phyloP scores from a whole-genome alignment of 2,888 invertebrate species.

The Cephus sareptanus region DNA sequence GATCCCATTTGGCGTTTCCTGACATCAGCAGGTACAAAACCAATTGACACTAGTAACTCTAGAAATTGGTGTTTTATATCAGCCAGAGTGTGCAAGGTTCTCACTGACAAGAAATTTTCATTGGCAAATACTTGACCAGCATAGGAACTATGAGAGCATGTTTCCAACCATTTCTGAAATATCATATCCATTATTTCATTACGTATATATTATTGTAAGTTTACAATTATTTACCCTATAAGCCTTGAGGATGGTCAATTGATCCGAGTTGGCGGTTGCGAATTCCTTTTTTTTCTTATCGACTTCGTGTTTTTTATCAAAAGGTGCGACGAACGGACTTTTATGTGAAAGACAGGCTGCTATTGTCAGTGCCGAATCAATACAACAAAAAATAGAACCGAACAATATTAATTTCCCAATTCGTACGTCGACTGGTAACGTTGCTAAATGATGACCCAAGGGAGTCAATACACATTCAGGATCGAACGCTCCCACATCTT shows the following conservation, averaged over 20 bases:
- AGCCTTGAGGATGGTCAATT: conserved; percentile 85
- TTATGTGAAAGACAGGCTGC: conserved; percentile 86
- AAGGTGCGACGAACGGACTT: conserved; percentile 81
- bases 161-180: conserved; percentile 81
- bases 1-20: conserved; percentile 69
- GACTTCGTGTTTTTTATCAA: conserved; percentile 78
- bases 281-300: conserved; percentile 81
- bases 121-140: conserved; percentile 84
- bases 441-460: conserved; percentile 87
- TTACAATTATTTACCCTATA: conserved; percentile 74
- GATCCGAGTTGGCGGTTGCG: conserved; percentile 86
- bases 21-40: conserved; percentile 79
- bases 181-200: not conserved
- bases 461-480: conserved; percentile 80
- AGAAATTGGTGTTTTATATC: conserved; percentile 88
- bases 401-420: conserved; percentile 94
- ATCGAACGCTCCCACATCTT: conserved; percentile 86
- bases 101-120: conserved; percentile 85
- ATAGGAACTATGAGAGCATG: conserved; percentile 72
- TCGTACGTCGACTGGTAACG: conserved; percentile 89
- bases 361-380: conserved; percentile 92
- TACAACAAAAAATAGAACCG: conserved; percentile 91
- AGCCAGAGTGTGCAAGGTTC: conserved; percentile 84
- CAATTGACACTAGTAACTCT: conserved; percentile 80
- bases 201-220: not conserved